These are phyloP conservation scores for Lycodopsis pacificus DNA, from an alignment of 2,797 vertebrate genomes.

Conservation along the genomic window DNA sequence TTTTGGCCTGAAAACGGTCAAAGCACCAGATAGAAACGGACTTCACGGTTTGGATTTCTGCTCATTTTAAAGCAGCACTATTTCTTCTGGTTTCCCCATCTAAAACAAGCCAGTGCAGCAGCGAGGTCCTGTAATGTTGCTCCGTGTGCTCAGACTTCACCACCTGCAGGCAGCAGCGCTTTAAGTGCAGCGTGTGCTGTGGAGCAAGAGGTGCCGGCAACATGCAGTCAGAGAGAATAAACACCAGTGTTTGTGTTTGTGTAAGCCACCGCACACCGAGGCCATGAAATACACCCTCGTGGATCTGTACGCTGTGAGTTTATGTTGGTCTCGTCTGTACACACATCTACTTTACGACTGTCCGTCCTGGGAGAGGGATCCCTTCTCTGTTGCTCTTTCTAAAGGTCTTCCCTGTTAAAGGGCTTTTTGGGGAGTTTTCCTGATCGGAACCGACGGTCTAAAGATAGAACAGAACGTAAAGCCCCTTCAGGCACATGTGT, in stretches of 20 bases:
- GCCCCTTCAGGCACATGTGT: not conserved
- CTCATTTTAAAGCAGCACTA: conserved; percentile 8
- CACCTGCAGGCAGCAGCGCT: not conserved
- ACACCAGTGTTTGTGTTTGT: not conserved
- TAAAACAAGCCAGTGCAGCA: not conserved
- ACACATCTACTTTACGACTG: not conserved
- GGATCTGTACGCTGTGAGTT: not conserved
- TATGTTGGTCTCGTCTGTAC: not conserved
- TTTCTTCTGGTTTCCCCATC: not conserved
- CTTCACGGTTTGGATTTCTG: conserved; percentile 2
- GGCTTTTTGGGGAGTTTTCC: not conserved
- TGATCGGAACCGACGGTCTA: not conserved
- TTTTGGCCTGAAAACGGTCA: not conserved
- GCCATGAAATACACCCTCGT: not conserved
- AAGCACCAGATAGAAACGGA: not conserved
- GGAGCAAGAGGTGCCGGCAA: not conserved
- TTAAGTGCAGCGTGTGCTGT: not conserved
- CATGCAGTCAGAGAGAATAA: not conserved
- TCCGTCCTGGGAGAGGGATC: not conserved
- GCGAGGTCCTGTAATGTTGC: not conserved
- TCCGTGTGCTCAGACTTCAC: not conserved
- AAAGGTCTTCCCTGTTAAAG: not conserved
- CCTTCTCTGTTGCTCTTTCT: not conserved
- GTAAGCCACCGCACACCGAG: not conserved
- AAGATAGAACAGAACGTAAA: not conserved